Evolutionary conservation across 1,140 invertebrate species (phyloP).

Genomic region (Temnothorax longispinosus): DNA sequence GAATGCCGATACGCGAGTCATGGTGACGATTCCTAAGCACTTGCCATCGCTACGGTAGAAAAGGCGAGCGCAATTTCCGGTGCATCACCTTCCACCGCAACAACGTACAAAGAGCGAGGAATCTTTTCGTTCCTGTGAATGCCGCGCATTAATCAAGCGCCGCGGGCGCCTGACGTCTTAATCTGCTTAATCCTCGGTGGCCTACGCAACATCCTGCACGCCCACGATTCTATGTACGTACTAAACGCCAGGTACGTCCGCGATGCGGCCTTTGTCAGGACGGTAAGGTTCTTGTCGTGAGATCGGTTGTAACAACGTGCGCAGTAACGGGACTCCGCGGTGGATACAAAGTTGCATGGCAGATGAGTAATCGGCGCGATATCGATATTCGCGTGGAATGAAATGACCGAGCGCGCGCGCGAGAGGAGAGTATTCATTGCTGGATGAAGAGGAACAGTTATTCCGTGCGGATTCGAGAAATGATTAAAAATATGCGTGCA

Average conservation of each 20-base stretch:
- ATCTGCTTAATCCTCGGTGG: slow-evolving; percentile 85
- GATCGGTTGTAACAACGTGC: slow-evolving; percentile 51
- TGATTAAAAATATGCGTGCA: slow-evolving; percentile 34
- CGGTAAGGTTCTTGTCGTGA: slow-evolving; percentile 55
- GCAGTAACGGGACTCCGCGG: slow-evolving; percentile 62
- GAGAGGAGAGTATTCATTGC: slow-evolving; percentile 54
- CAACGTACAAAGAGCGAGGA: slow-evolving; percentile 78
- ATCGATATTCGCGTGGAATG: slow-evolving; percentile 61
- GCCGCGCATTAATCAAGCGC: slow-evolving; percentile 85
- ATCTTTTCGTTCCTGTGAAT: slow-evolving; percentile 84
- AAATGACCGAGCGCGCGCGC: slow-evolving; percentile 1
- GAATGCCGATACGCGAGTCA: slow-evolving; percentile 13
- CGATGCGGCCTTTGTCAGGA: slow-evolving; percentile 63
- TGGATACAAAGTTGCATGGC: slow-evolving; percentile 48
- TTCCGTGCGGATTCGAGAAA: background rate
- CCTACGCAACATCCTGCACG: slow-evolving; percentile 75
- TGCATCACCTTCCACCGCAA: slow-evolving; percentile 64
- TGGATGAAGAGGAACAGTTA: slow-evolving; percentile 61
- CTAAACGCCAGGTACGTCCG: slow-evolving; percentile 69
- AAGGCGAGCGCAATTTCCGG: slow-evolving; percentile 52
- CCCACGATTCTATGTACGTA: slow-evolving; percentile 74
- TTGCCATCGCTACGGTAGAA: slow-evolving; percentile 46
- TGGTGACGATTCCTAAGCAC: slow-evolving; percentile 25
- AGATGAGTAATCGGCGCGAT: slow-evolving; percentile 41
- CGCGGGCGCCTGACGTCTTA: slow-evolving; percentile 85